A percentile compares a stretch with the other conserved stretches of the same genome.
Evolutionary conservation across 1,140 invertebrate genomes (phyloP).

Genomic region (Conus betulinus): DNA sequence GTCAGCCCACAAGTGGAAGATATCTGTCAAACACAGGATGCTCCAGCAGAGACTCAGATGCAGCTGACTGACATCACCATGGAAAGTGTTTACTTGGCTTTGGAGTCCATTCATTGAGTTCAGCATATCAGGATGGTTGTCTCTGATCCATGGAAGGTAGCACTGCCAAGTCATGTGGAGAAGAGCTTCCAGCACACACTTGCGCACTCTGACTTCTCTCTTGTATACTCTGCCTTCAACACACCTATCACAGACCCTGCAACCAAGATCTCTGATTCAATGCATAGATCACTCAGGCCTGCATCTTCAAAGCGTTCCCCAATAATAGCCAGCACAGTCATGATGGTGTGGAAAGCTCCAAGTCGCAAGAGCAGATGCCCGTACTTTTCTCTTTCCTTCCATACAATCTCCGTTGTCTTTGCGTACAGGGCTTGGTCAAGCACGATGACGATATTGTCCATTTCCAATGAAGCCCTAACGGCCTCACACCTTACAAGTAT

Average conservation of each 20-base stretch:
- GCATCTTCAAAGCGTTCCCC: slow-evolving; percentile 55
- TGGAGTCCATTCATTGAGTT: too few relatives aligned
- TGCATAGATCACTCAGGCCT: slow-evolving; percentile 48
- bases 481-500: background rate
- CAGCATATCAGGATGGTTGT: too few relatives aligned
- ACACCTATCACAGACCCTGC: slow-evolving; percentile 49
- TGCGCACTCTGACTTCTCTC: slow-evolving; percentile 37
- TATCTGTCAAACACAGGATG: too few relatives aligned
- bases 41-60: too few relatives aligned
- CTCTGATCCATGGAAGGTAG: too few relatives aligned
- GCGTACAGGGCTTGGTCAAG: slow-evolving; percentile 47
- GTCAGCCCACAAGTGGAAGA: too few relatives aligned
- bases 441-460: slow-evolving; percentile 29
- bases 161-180: too few relatives aligned
- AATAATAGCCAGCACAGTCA: slow-evolving; percentile 49
- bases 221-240: slow-evolving; percentile 54
- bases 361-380: slow-evolving; percentile 44
- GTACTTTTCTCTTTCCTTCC: slow-evolving; percentile 33
- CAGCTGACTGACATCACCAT: too few relatives aligned
- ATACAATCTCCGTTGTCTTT: slow-evolving; percentile 42
- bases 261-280: slow-evolving; percentile 54
- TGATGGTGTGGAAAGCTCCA: slow-evolving; percentile 53
- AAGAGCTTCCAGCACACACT: too few relatives aligned
- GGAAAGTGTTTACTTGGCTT: too few relatives aligned
- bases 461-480: background rate